Conservation (phyloP, 2,113 vertebrate species). For the Psammodynastes pulverulentus region DNA sequence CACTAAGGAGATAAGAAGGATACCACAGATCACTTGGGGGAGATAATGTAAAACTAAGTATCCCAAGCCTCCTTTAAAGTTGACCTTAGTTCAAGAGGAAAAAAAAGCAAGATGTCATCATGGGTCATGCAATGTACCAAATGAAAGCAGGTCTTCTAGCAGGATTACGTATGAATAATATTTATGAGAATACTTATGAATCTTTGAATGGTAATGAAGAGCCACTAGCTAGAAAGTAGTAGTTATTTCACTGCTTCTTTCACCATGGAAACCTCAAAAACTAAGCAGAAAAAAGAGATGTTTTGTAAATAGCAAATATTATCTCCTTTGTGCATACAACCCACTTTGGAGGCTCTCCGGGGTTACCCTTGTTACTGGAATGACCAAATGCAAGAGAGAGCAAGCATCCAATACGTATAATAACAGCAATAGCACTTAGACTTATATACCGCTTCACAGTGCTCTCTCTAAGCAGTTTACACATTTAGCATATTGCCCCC, state of each 20-base stretch:
- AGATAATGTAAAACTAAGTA: background rate
- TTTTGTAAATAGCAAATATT: background rate
- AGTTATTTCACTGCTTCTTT: constrained; percentile 6
- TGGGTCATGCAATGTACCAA: constrained; percentile 29
- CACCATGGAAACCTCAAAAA: constrained; percentile 2
- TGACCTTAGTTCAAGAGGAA: background rate
- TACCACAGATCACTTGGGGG: background rate
- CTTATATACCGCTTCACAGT: too few relatives aligned
- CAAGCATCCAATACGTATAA: background rate
- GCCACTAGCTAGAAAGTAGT: constrained; percentile 18
- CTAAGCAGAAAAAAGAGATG: background rate
- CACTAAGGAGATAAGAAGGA: background rate
- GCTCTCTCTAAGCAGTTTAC: too few relatives aligned
- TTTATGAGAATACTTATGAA: constrained; percentile 36
- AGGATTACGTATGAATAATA: constrained; percentile 49
- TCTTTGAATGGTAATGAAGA: constrained; percentile 45
- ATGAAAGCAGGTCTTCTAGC: constrained; percentile 36
- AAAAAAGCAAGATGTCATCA: background rate
- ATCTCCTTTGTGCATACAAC: background rate
- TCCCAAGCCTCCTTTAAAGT: background rate
- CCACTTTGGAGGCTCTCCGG: background rate
- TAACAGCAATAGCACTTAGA: too few relatives aligned
- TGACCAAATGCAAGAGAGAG: background rate
- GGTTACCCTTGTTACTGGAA: background rate
- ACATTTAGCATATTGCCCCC: too few relatives aligned